Evolutionary conservation across 1,140 invertebrate species (phyloP), one percentile per base, ranked within the genome.

Genomic region (Zaprionus camerounensis): DNA sequence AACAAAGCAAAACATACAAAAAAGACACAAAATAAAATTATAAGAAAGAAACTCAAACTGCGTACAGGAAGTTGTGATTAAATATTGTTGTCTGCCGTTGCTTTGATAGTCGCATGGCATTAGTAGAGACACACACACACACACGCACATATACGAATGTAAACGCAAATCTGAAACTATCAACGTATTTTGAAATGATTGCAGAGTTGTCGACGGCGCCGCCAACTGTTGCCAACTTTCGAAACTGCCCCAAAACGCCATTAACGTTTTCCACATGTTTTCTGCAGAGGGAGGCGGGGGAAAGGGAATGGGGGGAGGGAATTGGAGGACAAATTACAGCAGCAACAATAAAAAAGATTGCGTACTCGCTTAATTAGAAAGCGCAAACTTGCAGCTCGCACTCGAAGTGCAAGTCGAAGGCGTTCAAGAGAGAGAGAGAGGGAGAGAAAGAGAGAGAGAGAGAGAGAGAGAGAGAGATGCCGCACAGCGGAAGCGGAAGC

Each of bases 21-120:
- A 12, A 31, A 57, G 28, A 74, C 66, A 64, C 34, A 56, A 71
- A 65, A 78, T 61, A 72, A 26, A 53, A 26, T 24, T 53, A 53
- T 26, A 24, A 22, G 20, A 53, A 24, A 26, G 24, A 22, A 31
- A 56, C 53, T 41, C 81, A 77, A 69, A 84, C 80, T 78, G 71
- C 81, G 55, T 59, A 76, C 77, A 83, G 81, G 82, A 84, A 84
- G 82, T 84, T 85, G 82, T 81, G 82, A 84, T 81, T 84, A 81
- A 85, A 77, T 53, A 49, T 70, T 71, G 56, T 69, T 71, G 41
- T 80, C 71, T 67, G 75, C 44, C 15, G 36, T 55, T 51, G 74
- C 70, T 56, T 67, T 62, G 41, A 62, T 66, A 72, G 46, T 56
- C 66, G 44, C 41, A 22, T 5, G 41, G 55, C 53, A 55, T 34